phyloP scores from a whole-genome alignment of 2,888 invertebrate species.

The Atethmia centrago region DNA sequence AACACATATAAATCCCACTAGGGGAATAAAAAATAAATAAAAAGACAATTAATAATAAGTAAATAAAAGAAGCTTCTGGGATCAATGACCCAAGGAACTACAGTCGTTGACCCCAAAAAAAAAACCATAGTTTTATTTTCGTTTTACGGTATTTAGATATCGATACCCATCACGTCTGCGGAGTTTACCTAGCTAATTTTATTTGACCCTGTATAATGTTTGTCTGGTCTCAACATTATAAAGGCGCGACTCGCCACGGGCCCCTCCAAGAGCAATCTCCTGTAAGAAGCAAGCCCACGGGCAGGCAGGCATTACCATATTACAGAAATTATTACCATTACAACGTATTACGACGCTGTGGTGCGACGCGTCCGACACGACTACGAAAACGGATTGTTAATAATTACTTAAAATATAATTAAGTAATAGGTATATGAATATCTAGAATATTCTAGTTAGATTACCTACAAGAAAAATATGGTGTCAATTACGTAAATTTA shows the following conservation, averaged over 20 bases:
- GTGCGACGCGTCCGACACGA: conserved; percentile 48
- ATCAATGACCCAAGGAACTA: too few species aligned
- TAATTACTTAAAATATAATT: not conserved
- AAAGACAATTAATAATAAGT: too few species aligned
- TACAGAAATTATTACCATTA: conserved; percentile 83
- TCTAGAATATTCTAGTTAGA: conserved; percentile 7
- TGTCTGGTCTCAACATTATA: conserved; percentile 67
- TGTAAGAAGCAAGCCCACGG: conserved; percentile 75
- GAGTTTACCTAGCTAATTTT: too few species aligned
- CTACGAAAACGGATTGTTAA: conserved; percentile 46
- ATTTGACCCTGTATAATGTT: not conserved
- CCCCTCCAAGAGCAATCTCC: conserved; percentile 76
- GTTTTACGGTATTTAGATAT: too few species aligned
- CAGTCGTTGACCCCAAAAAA: too few species aligned
- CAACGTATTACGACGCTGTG: conserved; percentile 74
- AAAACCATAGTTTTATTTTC: too few species aligned
- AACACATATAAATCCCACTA: too few species aligned
- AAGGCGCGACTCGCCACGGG: conserved; percentile 65
- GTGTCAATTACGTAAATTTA: conserved; percentile 6
- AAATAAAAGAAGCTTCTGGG: too few species aligned
- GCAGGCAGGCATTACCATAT: conserved; percentile 79
- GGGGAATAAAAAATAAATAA: too few species aligned
- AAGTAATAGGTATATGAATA: not conserved
- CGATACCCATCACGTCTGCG: too few species aligned
- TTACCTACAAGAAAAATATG: not conserved